phyloP scores from a whole-genome alignment of 2,797 vertebrate species.

The Alfaro cultratus region DNA sequence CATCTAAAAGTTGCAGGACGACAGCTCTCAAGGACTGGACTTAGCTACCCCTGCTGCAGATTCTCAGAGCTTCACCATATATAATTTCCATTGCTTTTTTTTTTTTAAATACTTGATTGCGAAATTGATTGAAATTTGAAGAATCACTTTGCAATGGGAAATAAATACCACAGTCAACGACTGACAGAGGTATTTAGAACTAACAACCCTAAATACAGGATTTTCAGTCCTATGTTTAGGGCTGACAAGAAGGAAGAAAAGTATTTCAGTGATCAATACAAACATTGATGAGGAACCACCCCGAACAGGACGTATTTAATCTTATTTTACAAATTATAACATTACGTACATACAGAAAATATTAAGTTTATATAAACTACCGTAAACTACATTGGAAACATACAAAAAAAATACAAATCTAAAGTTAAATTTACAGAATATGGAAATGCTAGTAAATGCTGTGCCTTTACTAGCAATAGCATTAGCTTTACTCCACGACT shows the following conservation, averaged over 20 bases:
- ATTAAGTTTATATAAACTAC: too few relatives aligned
- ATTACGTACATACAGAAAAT: not conserved
- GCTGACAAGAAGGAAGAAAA: not conserved
- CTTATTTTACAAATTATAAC: not conserved
- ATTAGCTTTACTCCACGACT: conserved; percentile 18
- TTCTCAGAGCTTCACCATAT: not conserved
- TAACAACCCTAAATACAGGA: too few relatives aligned
- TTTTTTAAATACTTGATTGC: not conserved
- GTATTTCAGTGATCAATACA: not conserved
- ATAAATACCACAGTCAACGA: not conserved
- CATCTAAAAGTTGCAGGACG: too few relatives aligned
- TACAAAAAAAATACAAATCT: not conserved
- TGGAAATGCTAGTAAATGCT: not conserved
- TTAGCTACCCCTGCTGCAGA: too few relatives aligned
- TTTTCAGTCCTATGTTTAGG: too few relatives aligned
- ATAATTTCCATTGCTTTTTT: not conserved
- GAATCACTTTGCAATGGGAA: not conserved
- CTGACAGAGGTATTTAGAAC: too few relatives aligned
- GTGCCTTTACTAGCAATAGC: conserved; percentile 41
- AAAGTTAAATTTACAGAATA: not conserved
- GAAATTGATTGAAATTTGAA: not conserved
- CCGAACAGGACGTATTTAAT: not conserved
- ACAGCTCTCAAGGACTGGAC: too few relatives aligned
- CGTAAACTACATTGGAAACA: not conserved
- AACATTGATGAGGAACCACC: not conserved